phyloP scores from a whole-genome alignment of 2,888 invertebrate genomes.

The Resseliella maxima region DNA sequence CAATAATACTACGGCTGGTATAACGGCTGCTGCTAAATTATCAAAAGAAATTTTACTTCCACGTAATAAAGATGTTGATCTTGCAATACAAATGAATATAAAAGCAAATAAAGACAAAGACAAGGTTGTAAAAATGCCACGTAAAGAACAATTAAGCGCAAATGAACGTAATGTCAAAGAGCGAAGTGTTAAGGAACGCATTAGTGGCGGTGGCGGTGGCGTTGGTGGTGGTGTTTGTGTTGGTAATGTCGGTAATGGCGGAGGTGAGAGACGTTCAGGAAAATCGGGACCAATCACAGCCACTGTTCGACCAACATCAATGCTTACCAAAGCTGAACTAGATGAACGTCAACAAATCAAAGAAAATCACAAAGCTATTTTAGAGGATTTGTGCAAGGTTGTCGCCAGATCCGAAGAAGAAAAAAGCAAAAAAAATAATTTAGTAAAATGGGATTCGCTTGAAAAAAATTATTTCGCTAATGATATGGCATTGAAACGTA shows the following conservation, averaged over 20 bases:
- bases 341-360: conserved; percentile 16
- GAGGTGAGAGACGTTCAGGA: background rate
- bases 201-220: too few species aligned
- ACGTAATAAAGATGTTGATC: conserved; percentile 68
- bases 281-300: conserved; percentile 4
- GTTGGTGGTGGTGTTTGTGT: too few species aligned
- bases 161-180: too few species aligned
- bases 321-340: conserved; percentile 48
- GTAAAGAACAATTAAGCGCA: background rate
- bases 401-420: conserved; percentile 44
- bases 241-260: background rate
- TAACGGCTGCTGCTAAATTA: conserved; percentile 61
- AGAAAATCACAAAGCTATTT: conserved; percentile 40
- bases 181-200: too few species aligned
- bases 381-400: conserved; percentile 40
- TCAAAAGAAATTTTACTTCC: conserved; percentile 63
- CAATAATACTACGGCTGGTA: conserved; percentile 6
- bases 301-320: conserved; percentile 2
- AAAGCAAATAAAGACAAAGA: conserved; percentile 52
- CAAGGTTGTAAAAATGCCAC: background rate
- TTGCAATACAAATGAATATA: conserved; percentile 65
- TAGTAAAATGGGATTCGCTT: conserved; percentile 56
- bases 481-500: conserved; percentile 72
- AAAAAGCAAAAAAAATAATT: conserved; percentile 20
- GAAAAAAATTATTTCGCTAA: conserved; percentile 73